A percentile compares a stretch with the other conserved stretches of the same genome.
Evolutionary conservation across 2,113 vertebrate genomes (phyloP).

Genomic region (Poeciliopsis retropinna): DNA sequence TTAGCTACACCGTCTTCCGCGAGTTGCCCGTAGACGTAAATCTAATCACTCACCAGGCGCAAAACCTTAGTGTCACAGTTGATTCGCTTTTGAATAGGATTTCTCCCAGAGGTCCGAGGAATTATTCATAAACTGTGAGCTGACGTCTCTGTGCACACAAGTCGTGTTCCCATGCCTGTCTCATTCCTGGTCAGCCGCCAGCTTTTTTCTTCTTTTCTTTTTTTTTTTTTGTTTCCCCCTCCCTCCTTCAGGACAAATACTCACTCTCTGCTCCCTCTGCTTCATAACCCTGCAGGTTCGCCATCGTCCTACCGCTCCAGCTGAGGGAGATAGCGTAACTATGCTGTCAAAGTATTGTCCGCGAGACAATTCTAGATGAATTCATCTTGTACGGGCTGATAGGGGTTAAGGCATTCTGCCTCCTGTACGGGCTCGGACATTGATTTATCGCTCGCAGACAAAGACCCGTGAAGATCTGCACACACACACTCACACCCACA

Average conservation of each 20-base stretch:
- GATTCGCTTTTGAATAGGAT: slow-evolving; percentile 41
- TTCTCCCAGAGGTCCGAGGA: slow-evolving; percentile 49
- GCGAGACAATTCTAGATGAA: slow-evolving; percentile 65
- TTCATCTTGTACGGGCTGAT: slow-evolving; percentile 67
- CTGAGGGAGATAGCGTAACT: slow-evolving; percentile 38
- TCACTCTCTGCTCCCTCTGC: slow-evolving; percentile 22
- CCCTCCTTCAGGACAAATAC: slow-evolving; percentile 29
- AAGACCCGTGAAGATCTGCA: slow-evolving; percentile 48
- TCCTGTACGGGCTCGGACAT: slow-evolving; percentile 65
- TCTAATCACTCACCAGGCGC: slow-evolving; percentile 30
- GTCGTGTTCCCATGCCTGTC: slow-evolving; percentile 55
- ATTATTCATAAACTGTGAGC: slow-evolving; percentile 57
- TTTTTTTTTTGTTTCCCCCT: no score
- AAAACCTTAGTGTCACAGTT: slow-evolving; percentile 53
- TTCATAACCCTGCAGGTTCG: slow-evolving; percentile 36
- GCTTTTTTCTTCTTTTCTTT: slow-evolving; percentile 23
- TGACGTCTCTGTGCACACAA: slow-evolving; percentile 25
- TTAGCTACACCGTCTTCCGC: slow-evolving; percentile 33
- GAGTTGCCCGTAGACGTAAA: slow-evolving; percentile 46
- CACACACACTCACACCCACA: slow-evolving; percentile 50
- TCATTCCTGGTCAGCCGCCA: slow-evolving; percentile 37
- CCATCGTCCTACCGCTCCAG: slow-evolving; percentile 20
- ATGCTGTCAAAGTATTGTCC: slow-evolving; percentile 57
- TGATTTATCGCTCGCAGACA: slow-evolving; percentile 73
- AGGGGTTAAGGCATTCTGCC: slow-evolving; percentile 55